Evolutionary conservation across 2,797 vertebrate species (phyloP).

Genomic region (Lithobates sylvaticus): DNA sequence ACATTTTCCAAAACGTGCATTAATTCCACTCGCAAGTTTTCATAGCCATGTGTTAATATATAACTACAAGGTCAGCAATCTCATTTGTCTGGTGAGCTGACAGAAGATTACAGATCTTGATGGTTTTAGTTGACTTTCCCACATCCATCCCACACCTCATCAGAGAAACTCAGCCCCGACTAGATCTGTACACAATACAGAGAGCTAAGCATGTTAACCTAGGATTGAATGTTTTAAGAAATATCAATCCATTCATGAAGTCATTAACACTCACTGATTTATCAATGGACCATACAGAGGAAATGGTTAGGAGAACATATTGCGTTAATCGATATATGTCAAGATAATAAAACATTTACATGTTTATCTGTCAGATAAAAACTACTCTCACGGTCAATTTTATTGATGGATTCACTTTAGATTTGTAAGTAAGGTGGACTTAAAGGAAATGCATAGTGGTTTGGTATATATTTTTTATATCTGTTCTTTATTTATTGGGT

Average conservation of each 20-base stretch:
- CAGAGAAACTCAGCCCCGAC: slow-evolving; percentile 16
- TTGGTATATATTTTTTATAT: too few species aligned
- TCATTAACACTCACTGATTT: slow-evolving; percentile 33
- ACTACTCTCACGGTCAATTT: background rate
- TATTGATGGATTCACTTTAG: background rate
- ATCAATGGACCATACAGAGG: background rate
- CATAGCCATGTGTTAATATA: slow-evolving; percentile 14
- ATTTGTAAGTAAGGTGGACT: background rate
- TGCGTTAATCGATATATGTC: slow-evolving; percentile 26
- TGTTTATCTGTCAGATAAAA: slow-evolving; percentile 29
- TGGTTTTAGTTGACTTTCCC: slow-evolving; percentile 20
- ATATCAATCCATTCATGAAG: slow-evolving; percentile 13
- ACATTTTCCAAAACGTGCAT: background rate
- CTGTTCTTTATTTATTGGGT: too few species aligned
- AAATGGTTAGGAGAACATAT: slow-evolving; percentile 16
- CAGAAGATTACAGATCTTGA: slow-evolving; percentile 21
- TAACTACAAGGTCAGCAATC: slow-evolving; percentile 34
- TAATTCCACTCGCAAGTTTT: slow-evolving; percentile 12
- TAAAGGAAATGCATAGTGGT: background rate
- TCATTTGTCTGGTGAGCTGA: slow-evolving; percentile 43
- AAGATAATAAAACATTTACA: slow-evolving; percentile 44
- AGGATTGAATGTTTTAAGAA: slow-evolving; percentile 6
- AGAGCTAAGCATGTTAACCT: background rate
- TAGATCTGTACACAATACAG: background rate
- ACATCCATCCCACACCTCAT: slow-evolving; percentile 21